Evolutionary conservation across 1,140 invertebrate genomes (phyloP).

Genomic region (Micrasema longulum): DNA sequence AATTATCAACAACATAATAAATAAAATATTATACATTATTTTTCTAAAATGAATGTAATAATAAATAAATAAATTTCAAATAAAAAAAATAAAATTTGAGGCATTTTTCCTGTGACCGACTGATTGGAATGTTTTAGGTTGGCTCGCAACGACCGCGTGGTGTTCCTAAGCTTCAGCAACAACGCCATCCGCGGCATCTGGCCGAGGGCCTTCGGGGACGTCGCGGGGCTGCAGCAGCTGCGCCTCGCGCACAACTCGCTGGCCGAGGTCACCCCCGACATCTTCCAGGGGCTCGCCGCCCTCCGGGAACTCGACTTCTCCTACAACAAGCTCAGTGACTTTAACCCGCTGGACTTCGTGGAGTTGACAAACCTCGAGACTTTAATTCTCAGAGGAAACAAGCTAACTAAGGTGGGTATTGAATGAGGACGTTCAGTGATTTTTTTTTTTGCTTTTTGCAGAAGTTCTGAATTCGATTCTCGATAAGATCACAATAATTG

Average conservation of each 20-base stretch:
- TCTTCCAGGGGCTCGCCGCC: conserved; percentile 62
- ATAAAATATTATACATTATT: not conserved
- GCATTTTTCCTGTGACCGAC: too few relatives aligned
- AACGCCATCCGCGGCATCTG: conserved; percentile 63
- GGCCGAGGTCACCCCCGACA: conserved; percentile 59
- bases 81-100: too few relatives aligned
- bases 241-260: conserved; percentile 62
- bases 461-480: too few relatives aligned
- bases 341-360: conserved; percentile 61
- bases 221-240: conserved; percentile 60
- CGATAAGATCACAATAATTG: too few relatives aligned
- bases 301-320: conserved; percentile 67
- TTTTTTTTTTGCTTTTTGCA: too few relatives aligned
- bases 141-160: conserved; percentile 61
- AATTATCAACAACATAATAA: not conserved
- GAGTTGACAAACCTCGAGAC: conserved; percentile 58
- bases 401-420: conserved; percentile 42
- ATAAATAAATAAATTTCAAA: not conserved
- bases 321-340: conserved; percentile 64
- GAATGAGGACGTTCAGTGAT: too few relatives aligned
- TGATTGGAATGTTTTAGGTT: conserved; percentile 58
- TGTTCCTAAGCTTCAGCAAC: conserved; percentile 60
- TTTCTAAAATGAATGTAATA: not conserved
- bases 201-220: conserved; percentile 62
- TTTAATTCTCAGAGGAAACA: conserved; percentile 61